Base-by-base conservation (phyloP, 1,140 invertebrate species). In the Calephelis virginiensis region DNA sequence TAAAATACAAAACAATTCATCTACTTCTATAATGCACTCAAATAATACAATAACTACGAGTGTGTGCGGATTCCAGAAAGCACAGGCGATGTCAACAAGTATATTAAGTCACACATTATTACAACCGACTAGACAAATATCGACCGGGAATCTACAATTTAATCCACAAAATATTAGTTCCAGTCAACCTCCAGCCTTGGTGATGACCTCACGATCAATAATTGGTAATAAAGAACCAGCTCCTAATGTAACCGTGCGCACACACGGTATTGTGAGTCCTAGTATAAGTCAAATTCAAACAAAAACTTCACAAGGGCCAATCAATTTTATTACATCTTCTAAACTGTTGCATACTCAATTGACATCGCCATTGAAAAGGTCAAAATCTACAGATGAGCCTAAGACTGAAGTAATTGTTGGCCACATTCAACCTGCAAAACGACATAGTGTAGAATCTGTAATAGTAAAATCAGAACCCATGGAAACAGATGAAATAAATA, bases 261-360 rank as follows among this genome's bases (percentile, higher is more conserved):
- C 84, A 17, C 88, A 90, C 49, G 83, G 76, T 59, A 83, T 91
- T 40, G 77, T 84, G 7, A 89, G 72, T 67, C 71, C 88, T 28
- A 81, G 79, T 38, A 85, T 89, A 13, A 78, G 69, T 50, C 86
- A 86, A 73, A 85, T 85, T 67, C 85, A 84, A 77, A 64, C 73
- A 0, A 87, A 89, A 66, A 76, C 78, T 45, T 69, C 80, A 9
- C 74, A 77, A 45, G 81, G 78, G 7, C 67, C 84, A 10, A 83
- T 91, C 8, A 92, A 89, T 71, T 91, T 91, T 68, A 91, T 92
- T 48, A 88, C 86, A 7, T 83, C 89, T 37, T 92, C 90, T 10
- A 92, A 91, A 79, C 74, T 92, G 59, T 75, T 93, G 66, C 93
- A 93, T 70, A 93, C 92, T 0, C 93, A 94, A 76, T 69, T 93